Conservation (phyloP, 1,140 invertebrate genomes). For the Gryllus bimaculatus region DNA sequence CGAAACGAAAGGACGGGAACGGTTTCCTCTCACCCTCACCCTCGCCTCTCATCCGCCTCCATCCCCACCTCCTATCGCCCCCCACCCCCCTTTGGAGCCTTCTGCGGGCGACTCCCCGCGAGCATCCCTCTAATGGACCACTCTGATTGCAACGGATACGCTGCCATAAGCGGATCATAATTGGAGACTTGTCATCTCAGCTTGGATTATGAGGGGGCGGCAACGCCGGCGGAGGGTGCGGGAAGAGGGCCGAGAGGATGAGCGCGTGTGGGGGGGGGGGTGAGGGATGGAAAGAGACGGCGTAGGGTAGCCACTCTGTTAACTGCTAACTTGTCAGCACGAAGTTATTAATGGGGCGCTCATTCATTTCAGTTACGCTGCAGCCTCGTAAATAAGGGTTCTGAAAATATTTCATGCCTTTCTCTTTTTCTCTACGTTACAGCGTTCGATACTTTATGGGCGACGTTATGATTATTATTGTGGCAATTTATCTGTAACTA, state of each 20-base stretch:
- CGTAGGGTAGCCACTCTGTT: not conserved
- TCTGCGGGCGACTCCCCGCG: not conserved
- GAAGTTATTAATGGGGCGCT: slow-evolving; percentile 10
- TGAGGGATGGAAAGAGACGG: not conserved
- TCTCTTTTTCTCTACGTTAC: not conserved
- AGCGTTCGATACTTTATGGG: not conserved
- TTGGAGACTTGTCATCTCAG: slow-evolving; percentile 7
- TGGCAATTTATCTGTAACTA: not conserved
- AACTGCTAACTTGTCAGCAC: slow-evolving; percentile 8
- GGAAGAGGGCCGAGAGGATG: not conserved
- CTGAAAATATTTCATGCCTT: not conserved
- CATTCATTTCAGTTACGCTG: slow-evolving; percentile 6
- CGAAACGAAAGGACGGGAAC: too few relatives aligned
- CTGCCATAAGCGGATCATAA: slow-evolving; percentile 12
- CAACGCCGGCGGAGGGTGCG: not conserved
- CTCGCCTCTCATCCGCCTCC: too few relatives aligned
- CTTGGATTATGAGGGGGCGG: not conserved
- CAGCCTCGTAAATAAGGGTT: not conserved
- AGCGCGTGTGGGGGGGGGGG: not conserved
- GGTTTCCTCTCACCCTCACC: too few relatives aligned
- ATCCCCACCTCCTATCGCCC: too few relatives aligned
- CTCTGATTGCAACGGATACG: slow-evolving; percentile 17
- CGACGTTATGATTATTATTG: not conserved
- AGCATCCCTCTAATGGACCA: slow-evolving; percentile 13
- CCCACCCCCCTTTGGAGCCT: not conserved